Base-by-base conservation (phyloP, 2,888 invertebrate species). In the Pollenia labialis region DNA sequence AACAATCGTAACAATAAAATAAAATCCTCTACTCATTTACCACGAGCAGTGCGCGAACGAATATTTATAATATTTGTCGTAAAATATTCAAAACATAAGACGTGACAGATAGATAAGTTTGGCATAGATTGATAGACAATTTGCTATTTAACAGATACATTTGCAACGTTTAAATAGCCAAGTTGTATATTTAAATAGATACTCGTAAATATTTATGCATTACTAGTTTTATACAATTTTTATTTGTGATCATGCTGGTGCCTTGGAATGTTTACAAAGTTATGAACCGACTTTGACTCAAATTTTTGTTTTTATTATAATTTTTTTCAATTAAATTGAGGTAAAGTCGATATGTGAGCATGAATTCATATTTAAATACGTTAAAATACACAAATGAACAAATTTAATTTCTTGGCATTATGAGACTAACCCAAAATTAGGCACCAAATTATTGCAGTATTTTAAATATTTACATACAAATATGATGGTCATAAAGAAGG, bases 51-150 rank as follows among this genome's bases (percentile, higher is more conserved):
- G 4, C 60, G 32, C 42, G 44, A 10, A 10, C n/a, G 52, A 40
- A 23, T 16, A 50, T 11, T 50, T 75, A 16, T 50, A 60, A 58
- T 60, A 71, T 71, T 42, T 71, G 54, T 71, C 42, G 32, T 16
- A 58, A 16, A 64, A 48, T 79, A 68, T 60, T 79, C 58, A 60
- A 68, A 52, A 66, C 52, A 68, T 68, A 4, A 68, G 72, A 84
- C 74, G 68, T 79, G 85, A 81, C 75, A 76, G 69, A 81, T 69
- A 85, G 75, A 75, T 69, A 74, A 58, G 23, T 85, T 81, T 76
- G 85, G 80, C 81, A 85, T 76, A 76, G 62, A 85, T 81, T 81
- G 85, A 85, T 71, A 81, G 76, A 76, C 75, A 76, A 76, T 75
- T 69, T 75, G 75, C 52, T 71, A 48, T 77, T 83, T 56, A 46